Conservation (phyloP, 2,797 vertebrate species). For the Eurystomus glaucurus region DNA sequence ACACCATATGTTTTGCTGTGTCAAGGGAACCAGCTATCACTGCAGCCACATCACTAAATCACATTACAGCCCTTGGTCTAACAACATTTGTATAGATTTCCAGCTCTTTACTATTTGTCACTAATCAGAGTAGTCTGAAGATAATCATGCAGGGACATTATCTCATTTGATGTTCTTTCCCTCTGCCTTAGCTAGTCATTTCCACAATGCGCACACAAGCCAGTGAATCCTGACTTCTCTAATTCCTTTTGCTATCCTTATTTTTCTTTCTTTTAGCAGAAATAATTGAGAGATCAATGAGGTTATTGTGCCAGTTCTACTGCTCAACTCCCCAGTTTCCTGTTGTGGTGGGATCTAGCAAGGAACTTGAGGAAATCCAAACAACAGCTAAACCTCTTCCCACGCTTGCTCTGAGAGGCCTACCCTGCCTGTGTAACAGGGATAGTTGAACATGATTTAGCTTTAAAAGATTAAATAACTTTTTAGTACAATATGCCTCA, state of each 20-base stretch:
- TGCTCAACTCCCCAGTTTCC: background rate
- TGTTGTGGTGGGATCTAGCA: background rate
- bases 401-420: background rate
- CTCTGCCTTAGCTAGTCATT: background rate
- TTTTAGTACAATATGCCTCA: background rate
- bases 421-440: background rate
- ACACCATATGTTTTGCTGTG: background rate
- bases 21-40: background rate
- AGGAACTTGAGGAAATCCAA: conserved; percentile 10
- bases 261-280: conserved; percentile 27
- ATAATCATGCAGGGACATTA: conserved; percentile 29
- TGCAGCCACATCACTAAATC: conserved; percentile 16
- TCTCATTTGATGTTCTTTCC: conserved; percentile 17
- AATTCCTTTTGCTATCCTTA: background rate
- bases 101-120: background rate
- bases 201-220: background rate
- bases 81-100: conserved; percentile 57
- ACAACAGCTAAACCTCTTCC: background rate
- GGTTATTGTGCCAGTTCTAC: background rate
- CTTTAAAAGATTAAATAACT: background rate
- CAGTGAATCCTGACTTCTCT: background rate
- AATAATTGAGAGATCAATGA: conserved; percentile 36
- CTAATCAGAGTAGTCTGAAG: conserved; percentile 43
- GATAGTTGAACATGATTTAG: background rate
- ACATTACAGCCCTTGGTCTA: conserved; percentile 12